These are phyloP conservation scores for Daboia siamensis DNA, from an alignment of 2,113 vertebrate genomes.

Conservation along the genomic window DNA sequence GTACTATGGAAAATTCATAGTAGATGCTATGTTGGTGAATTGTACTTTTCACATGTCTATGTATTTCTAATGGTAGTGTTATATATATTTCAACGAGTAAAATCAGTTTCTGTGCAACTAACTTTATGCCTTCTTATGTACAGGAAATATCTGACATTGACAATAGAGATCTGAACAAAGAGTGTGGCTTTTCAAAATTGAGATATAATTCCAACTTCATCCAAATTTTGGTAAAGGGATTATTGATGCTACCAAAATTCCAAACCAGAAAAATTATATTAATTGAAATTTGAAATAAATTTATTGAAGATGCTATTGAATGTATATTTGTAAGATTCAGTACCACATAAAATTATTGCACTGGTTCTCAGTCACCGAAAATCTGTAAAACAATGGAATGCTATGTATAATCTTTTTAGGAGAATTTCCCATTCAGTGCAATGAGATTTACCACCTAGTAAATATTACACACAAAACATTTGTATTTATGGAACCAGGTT, in stretches of 20 bases:
- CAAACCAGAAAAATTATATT: neutral
- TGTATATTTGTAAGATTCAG: neutral
- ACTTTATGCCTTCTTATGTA: neutral
- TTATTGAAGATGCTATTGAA: neutral
- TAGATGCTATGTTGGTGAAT: too few species aligned
- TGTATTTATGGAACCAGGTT: neutral
- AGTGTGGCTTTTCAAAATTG: neutral
- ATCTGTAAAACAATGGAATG: neutral
- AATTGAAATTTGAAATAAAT: neutral
- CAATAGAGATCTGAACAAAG: neutral
- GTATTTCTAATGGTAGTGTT: neutral
- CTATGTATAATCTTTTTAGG: neutral
- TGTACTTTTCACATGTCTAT: too few species aligned
- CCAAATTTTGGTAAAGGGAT: neutral
- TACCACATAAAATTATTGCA: neutral
- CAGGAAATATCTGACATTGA: neutral
- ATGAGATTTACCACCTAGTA: neutral
- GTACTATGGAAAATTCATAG: too few species aligned
- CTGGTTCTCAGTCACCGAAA: neutral
- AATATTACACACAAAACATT: neutral
- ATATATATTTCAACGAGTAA: neutral
- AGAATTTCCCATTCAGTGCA: neutral
- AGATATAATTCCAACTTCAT: neutral
- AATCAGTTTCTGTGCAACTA: neutral
- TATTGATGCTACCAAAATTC: neutral